Evolutionary conservation across 1,140 invertebrate species (phyloP).

Genomic region (Araneus ventricosus): DNA sequence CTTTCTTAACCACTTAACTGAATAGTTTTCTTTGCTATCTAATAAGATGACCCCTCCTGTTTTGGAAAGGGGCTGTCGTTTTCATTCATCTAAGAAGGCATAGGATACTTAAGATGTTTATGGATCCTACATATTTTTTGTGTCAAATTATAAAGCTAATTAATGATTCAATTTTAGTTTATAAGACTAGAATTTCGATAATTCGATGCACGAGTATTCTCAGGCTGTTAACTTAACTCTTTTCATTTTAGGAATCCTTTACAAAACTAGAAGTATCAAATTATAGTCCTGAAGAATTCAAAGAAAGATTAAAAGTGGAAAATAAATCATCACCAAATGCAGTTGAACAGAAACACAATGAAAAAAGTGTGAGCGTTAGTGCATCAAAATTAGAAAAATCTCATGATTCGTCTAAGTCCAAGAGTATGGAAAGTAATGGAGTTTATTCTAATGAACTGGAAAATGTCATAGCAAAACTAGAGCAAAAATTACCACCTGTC

Average conservation of each 20-base stretch:
- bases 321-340: not conserved
- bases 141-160: no score
- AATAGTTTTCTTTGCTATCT: no score
- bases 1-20: not conserved
- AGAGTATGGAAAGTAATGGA: not conserved
- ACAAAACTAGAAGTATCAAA: not conserved
- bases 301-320: not conserved
- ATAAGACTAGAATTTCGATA: no score
- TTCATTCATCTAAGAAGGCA: no score
- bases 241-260: not conserved
- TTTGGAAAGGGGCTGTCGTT: no score
- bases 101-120: no score
- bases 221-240: no score
- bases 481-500: constrained; percentile 60
- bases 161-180: no score
- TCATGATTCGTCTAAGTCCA: not conserved
- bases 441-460: not conserved
- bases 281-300: not conserved
- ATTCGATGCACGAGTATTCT: no score
- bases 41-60: no score
- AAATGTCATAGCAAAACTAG: constrained; percentile 24
- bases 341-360: not conserved
- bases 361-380: not conserved
- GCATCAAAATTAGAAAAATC: not conserved
- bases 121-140: no score